These are phyloP conservation scores for Hirtodrosophila alboralis DNA, from an alignment of 2,888 invertebrate species.

Conservation along the genomic window DNA sequence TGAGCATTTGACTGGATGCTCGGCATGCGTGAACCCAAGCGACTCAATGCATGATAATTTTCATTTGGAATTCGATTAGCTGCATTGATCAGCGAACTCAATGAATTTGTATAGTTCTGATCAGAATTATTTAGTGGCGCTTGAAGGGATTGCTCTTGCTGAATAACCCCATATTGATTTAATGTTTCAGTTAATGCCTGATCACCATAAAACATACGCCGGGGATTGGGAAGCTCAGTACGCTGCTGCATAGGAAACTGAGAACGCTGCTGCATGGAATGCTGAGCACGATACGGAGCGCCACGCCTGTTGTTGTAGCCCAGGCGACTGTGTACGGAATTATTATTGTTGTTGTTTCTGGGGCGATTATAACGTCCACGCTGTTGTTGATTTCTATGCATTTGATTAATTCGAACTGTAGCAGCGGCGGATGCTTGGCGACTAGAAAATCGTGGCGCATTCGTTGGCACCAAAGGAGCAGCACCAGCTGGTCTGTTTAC, in stretches of 20 bases:
- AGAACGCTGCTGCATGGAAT: too few species aligned
- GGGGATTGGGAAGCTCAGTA: too few species aligned
- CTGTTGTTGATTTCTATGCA: background rate
- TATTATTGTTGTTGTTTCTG: background rate
- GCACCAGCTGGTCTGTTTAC: constrained; percentile 60
- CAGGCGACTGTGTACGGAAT: constrained; percentile 4
- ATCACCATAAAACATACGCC: too few species aligned
- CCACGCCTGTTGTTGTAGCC: too few species aligned
- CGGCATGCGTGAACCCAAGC: background rate
- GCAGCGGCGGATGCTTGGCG: too few species aligned
- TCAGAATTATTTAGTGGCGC: too few species aligned
- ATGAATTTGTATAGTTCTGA: constrained; percentile 1
- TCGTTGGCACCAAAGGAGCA: constrained; percentile 57
- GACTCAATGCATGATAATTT: background rate
- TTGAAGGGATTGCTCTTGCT: too few species aligned
- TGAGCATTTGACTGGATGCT: background rate
- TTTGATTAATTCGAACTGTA: too few species aligned
- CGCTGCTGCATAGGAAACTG: constrained; percentile 6
- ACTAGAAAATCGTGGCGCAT: background rate
- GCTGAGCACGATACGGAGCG: too few species aligned
- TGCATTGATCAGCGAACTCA: constrained; percentile 17
- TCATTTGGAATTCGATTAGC: constrained; percentile 9
- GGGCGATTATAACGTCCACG: too few species aligned
- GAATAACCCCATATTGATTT: constrained; percentile 1
- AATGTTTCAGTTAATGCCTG: too few species aligned